A percentile compares a stretch with the other conserved stretches of the same genome.
Conservation (phyloP, 2,113 vertebrate species). For the Leptosomus discolor region DNA sequence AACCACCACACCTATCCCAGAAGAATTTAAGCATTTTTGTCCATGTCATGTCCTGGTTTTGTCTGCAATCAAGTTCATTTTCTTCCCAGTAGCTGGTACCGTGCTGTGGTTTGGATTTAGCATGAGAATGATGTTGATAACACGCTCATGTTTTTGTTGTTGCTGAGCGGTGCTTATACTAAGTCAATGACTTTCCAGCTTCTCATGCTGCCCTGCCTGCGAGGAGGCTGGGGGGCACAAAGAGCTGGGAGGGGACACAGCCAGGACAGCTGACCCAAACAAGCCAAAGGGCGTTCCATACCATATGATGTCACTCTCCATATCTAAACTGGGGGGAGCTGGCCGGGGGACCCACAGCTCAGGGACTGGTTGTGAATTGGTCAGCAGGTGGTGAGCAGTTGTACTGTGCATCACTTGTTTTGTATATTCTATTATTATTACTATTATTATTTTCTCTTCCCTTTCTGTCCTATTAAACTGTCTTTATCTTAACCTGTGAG, state of each 20-base stretch:
- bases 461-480: background rate
- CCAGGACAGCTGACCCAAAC: no score
- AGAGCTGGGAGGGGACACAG: no score
- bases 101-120: background rate
- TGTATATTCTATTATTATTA: background rate
- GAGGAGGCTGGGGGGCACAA: no score
- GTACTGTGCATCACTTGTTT: background rate
- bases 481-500: background rate
- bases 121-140: no score
- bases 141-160: no score
- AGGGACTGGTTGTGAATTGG: no score
- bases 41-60: background rate
- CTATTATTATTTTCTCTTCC: background rate
- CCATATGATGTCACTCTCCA: no score
- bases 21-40: background rate
- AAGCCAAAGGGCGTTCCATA: no score
- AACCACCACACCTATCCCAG: background rate
- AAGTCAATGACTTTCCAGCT: no score
- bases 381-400: background rate
- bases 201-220: no score
- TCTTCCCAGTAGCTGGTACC: background rate
- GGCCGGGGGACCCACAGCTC: background rate
- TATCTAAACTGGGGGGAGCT: no score
- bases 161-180: no score
- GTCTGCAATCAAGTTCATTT: background rate